Evolutionary conservation across 2,113 vertebrate species (phyloP).

Genomic region (Lagenorhynchus albirostris): DNA sequence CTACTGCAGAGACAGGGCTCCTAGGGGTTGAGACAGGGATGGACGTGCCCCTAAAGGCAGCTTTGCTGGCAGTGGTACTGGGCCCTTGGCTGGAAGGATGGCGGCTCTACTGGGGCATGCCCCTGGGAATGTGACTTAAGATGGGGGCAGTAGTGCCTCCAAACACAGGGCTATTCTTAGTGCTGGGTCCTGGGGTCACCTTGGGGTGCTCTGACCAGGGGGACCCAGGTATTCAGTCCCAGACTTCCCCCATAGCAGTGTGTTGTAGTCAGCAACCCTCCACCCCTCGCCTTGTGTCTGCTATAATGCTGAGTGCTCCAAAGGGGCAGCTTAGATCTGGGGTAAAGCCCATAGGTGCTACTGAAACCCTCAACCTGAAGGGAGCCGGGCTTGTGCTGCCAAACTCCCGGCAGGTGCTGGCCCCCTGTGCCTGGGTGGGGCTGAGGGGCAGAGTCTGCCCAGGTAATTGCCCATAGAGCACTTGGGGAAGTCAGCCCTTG

Average conservation of each 20-base stretch:
- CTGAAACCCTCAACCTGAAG: conserved; percentile 76
- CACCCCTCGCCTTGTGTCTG: conserved; percentile 37
- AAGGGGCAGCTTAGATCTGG: neutral
- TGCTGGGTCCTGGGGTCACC: conserved; percentile 60
- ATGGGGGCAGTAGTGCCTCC: conserved; percentile 81
- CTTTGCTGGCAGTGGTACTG: neutral
- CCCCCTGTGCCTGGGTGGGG: neutral
- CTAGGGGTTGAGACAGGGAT: accelerated
- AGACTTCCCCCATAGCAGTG: conserved; percentile 77
- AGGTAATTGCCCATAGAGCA: neutral
- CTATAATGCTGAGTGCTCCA: conserved; percentile 80
- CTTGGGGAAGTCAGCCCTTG: neutral
- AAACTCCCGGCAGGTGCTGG: neutral
- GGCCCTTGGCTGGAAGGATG: neutral
- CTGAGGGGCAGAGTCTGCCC: neutral
- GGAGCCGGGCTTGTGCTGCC: conserved; percentile 65
- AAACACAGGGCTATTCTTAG: conserved; percentile 81
- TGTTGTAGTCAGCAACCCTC: neutral
- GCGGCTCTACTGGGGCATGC: neutral
- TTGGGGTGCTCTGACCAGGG: conserved; percentile 73
- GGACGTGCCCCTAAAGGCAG: neutral
- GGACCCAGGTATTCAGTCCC: neutral
- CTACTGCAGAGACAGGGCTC: conserved; percentile 40
- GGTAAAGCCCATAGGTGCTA: conserved; percentile 10
- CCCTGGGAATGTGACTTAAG: conserved; percentile 79